phyloP scores from a whole-genome alignment of 1,140 invertebrate genomes.

The Heliothis virescens region DNA sequence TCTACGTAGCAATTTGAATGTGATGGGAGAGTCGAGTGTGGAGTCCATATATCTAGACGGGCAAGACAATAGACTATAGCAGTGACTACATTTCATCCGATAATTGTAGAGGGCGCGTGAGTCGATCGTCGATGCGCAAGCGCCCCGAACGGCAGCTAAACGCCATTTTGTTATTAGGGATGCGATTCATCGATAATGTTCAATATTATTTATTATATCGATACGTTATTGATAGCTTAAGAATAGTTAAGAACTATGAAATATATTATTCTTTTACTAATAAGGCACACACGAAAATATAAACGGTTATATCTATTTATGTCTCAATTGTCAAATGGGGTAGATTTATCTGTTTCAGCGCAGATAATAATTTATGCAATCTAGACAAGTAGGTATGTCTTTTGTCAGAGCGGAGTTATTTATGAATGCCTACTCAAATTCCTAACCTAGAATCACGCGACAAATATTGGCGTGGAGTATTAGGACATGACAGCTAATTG shows the following conservation, averaged over 20 bases:
- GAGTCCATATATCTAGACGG: constrained; percentile 50
- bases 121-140: constrained; percentile 54
- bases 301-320: constrained; percentile 30
- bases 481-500: constrained; percentile 10
- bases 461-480: constrained; percentile 16
- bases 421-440: constrained; percentile 33
- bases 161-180: constrained; percentile 62
- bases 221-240: constrained; percentile 38
- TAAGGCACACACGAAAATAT: constrained; percentile 35
- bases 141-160: constrained; percentile 64
- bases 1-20: constrained; percentile 46
- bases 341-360: constrained; percentile 28
- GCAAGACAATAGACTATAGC: constrained; percentile 62
- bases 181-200: constrained; percentile 51
- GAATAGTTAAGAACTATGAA: constrained; percentile 14
- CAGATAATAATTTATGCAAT: constrained; percentile 31
- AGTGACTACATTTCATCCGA: constrained; percentile 65
- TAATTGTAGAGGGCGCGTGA: constrained; percentile 63
- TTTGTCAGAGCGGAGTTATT: constrained; percentile 36
- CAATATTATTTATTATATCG: constrained; percentile 47
- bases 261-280: constrained; percentile 30
- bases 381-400: constrained; percentile 40
- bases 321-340: constrained; percentile 43
- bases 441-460: constrained; percentile 27
- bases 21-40: constrained; percentile 45